Percentiles rank a stretch among this genome's conserved stretches.
Conservation (phyloP, 2,888 invertebrate species). For the Hanleya hanleyi region DNA sequence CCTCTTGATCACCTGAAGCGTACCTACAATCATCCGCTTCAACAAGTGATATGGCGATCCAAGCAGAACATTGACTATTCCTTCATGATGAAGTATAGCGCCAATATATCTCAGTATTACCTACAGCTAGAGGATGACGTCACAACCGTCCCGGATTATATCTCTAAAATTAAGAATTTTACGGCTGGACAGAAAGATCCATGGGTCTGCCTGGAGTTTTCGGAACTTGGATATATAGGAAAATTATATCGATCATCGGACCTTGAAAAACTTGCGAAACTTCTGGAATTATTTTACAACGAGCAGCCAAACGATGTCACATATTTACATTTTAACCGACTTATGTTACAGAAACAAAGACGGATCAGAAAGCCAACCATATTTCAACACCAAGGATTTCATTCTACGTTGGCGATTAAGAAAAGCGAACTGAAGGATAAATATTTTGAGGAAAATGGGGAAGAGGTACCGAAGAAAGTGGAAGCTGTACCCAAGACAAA, state of each 20-base stretch:
- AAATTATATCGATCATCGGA: slow-evolving; percentile 51
- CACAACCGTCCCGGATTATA: slow-evolving; percentile 61
- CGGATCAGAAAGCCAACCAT: slow-evolving; percentile 38
- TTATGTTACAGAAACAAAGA: slow-evolving; percentile 40
- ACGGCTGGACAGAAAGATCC: slow-evolving; percentile 46
- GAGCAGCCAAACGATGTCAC: slow-evolving; percentile 51
- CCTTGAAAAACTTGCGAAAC: slow-evolving; percentile 45
- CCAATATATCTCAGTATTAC: slow-evolving; percentile 66
- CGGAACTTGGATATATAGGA: slow-evolving; percentile 54
- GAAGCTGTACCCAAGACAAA: no score
- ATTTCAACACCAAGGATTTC: slow-evolving; percentile 50
- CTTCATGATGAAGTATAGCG: slow-evolving; percentile 66
- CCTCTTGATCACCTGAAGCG: slow-evolving; percentile 47
- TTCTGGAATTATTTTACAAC: slow-evolving; percentile 62
- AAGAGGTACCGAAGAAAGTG: no score
- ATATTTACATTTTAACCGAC: slow-evolving; percentile 35
- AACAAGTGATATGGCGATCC: slow-evolving; percentile 71
- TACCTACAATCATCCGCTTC: slow-evolving; percentile 66
- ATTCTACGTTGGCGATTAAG: slow-evolving; percentile 52
- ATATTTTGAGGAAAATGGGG: no score
- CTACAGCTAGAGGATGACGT: slow-evolving; percentile 73
- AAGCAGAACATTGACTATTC: slow-evolving; percentile 74
- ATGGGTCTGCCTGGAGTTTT: slow-evolving; percentile 55
- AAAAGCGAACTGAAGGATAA: not conserved
- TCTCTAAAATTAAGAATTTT: slow-evolving; percentile 63